Evolutionary conservation across 1,140 invertebrate species (phyloP).

Genomic region (Drosophila tropicalis): DNA sequence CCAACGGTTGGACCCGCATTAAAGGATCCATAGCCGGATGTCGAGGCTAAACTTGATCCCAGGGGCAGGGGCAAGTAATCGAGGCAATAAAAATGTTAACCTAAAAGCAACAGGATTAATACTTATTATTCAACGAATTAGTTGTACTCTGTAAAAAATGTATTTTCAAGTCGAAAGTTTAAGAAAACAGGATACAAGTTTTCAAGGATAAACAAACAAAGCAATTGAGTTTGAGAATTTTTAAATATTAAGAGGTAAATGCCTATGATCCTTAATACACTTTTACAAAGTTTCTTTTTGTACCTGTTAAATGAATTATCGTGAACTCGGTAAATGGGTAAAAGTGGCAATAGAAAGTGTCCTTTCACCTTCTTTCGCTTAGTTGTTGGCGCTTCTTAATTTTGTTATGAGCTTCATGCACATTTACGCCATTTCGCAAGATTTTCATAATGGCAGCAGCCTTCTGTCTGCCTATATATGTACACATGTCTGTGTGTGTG

Average conservation of each 20-base stretch:
- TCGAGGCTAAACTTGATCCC: conserved; percentile 2
- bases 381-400: conserved; percentile 59
- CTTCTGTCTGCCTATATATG: conserved; percentile 18
- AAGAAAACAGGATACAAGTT: background rate
- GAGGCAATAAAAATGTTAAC: conserved; percentile 9
- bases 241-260: too few species aligned
- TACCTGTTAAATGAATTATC: conserved; percentile 1
- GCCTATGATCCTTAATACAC: too few species aligned
- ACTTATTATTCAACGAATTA: background rate
- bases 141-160: background rate
- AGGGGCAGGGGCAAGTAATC: background rate
- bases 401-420: conserved; percentile 72
- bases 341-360: conserved; percentile 31
- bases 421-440: conserved; percentile 77
- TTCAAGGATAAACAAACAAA: too few species aligned
- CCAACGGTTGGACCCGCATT: background rate
- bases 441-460: conserved; percentile 72
- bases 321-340: background rate
- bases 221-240: too few species aligned
- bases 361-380: background rate
- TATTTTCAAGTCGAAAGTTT: background rate
- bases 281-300: background rate
- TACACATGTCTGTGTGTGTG: conserved; percentile 10
- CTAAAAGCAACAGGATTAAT: conserved; percentile 7
- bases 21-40: conserved; percentile 4